Percentiles rank a stretch among this genome's conserved stretches.
These are phyloP conservation scores for Chirona hameri DNA, from an alignment of 2,888 invertebrate species.

Conservation along the genomic window DNA sequence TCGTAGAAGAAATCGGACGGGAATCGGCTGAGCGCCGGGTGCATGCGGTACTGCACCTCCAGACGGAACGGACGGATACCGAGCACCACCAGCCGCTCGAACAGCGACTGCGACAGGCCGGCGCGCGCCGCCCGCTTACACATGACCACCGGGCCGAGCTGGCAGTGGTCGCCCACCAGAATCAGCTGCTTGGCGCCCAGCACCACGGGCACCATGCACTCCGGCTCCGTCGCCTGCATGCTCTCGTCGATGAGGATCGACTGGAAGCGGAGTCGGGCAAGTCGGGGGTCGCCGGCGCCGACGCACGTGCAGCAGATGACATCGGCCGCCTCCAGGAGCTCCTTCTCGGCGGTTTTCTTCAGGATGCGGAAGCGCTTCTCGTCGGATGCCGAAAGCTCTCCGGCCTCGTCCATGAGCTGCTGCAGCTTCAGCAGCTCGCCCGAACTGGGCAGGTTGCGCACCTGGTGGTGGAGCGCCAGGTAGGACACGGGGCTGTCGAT, in stretches of 20 bases:
- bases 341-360: conserved; percentile 82
- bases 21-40: conserved; percentile 93
- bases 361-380: conserved; percentile 88
- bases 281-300: conserved; percentile 92
- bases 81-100: conserved; percentile 93
- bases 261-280: conserved; percentile 89
- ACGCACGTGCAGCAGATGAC: conserved; percentile 99
- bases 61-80: conserved; percentile 95
- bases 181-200: conserved; percentile 81
- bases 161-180: conserved; percentile 98
- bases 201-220: conserved; percentile 98
- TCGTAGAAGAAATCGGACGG: conserved; percentile 99
- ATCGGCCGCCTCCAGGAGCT: conserved; percentile 89
- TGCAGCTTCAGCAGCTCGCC: conserved; percentile 92
- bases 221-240: conserved; percentile 90
- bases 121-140: conserved; percentile 98
- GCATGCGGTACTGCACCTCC: conserved; percentile 99
- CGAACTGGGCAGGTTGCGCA: conserved; percentile 77
- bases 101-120: conserved; percentile 93
- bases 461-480: conserved; percentile 93
- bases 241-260: conserved; percentile 96
- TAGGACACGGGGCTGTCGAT: conserved; percentile 97
- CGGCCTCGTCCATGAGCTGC: conserved; percentile 95
- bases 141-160: conserved; percentile 98
- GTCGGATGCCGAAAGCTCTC: conserved; percentile 91